Conservation (phyloP, 2,113 vertebrate genomes). For the Chamaea fasciata region DNA sequence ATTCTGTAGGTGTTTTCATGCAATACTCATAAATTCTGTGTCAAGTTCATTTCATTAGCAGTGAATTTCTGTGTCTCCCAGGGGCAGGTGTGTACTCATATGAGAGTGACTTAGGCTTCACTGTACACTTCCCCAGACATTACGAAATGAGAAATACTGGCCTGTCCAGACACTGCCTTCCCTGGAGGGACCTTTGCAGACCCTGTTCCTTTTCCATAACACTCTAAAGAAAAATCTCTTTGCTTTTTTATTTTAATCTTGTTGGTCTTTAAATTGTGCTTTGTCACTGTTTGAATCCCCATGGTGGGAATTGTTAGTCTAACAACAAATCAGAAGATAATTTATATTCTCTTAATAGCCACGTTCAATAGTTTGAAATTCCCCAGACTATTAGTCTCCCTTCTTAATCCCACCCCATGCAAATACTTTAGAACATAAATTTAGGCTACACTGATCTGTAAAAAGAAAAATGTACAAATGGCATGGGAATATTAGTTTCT, state of each 20-base stretch:
- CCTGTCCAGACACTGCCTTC: not conserved
- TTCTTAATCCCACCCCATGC: not conserved
- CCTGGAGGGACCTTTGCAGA: not conserved
- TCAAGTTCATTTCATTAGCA: constrained; percentile 11
- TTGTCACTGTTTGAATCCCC: not conserved
- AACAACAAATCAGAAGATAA: not conserved
- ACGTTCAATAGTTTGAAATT: constrained; percentile 5
- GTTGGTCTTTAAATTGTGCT: not conserved
- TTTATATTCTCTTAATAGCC: constrained; percentile 8
- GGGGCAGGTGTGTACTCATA: not conserved
- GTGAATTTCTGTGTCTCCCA: not conserved
- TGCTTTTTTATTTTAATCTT: not conserved
- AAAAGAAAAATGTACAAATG: constrained; percentile 1
- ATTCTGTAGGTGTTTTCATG: not conserved
- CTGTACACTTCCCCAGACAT: not conserved
- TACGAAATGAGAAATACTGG: not conserved
- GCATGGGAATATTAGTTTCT: not conserved
- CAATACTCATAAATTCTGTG: not conserved
- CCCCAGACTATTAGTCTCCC: constrained; percentile 8
- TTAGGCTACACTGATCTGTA: not conserved
- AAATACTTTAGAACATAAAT: not conserved
- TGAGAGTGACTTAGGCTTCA: not conserved
- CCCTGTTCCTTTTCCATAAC: not conserved
- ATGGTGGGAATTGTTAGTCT: not conserved
- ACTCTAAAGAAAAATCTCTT: not conserved